Evolutionary conservation across 2,888 invertebrate genomes (phyloP), one percentile per base, ranked within the genome.

Genomic region (Xestia ashworthii): DNA sequence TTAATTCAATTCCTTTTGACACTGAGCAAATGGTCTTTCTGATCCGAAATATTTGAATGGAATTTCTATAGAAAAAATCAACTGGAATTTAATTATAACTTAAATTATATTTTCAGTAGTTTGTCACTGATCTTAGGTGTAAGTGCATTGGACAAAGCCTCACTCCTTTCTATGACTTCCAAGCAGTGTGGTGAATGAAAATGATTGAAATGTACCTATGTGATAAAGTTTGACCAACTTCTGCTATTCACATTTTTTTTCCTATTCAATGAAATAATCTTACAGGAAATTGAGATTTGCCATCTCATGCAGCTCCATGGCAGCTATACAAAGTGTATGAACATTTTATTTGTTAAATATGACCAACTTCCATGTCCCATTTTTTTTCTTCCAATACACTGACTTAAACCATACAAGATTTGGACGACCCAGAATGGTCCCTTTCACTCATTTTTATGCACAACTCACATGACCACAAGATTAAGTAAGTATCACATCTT

Each of bases 31-130:
- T 78, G 38, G 16, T 55, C 32, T 65, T 78, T 16, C 5, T 25
- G 44, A 22, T 48, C 44, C 9, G 55, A 41, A 32, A 14, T 14
- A 44, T 11, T 19, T 12, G 32, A 53, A 48, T n/a, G 14, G 46
- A 71, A 64, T 64, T 74, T 53, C 14, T 78, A 67, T 32, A 19
- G 14, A n/a, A 65, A 62, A 53, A 62, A 53, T 46, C 6, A 22
- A 38, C 32, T 62, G 12, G 32, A 32, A 32, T 32, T 32, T 32
- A 76, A 46, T 50, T 46, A 0, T 46, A 65, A n/a, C 1, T 1
- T 19, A 38, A 55, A 32, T 41, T n/a, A 58, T 14, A 19, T 11
- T 50, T 38, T 46, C 0, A 12, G n/a, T 8, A 48, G 48, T 58
- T 55, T 1, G 5, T 64, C 8, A n/a, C 9, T 46, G 3, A 46